These are phyloP conservation scores for Syncerus caffer DNA, from an alignment of 2,797 vertebrate genomes.

Conservation along the genomic window DNA sequence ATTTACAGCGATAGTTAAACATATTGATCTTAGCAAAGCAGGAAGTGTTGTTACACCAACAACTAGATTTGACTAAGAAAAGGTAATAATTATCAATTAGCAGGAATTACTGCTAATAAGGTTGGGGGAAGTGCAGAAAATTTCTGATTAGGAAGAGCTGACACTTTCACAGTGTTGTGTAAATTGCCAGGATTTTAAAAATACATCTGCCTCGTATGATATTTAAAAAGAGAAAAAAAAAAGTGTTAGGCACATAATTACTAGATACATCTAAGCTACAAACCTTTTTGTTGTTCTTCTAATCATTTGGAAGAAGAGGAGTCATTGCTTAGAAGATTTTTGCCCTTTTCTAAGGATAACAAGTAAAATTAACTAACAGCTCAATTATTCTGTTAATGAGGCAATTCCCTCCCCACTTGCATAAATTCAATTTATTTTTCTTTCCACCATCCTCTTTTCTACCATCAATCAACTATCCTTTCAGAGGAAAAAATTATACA, in stretches of 20 bases:
- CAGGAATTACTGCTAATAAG: constrained; percentile 78
- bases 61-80: constrained; percentile 73
- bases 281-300: constrained; percentile 81
- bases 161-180: constrained; percentile 72
- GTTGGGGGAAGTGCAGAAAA: constrained; percentile 46
- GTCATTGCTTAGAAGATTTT: constrained; percentile 75
- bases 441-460: constrained; percentile 72
- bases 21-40: constrained; percentile 69
- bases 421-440: constrained; percentile 75
- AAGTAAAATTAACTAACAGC: constrained; percentile 83
- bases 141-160: constrained; percentile 72
- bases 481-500: constrained; percentile 18
- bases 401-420: constrained; percentile 65
- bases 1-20: constrained; percentile 76
- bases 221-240: constrained; percentile 69
- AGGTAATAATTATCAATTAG: constrained; percentile 84
- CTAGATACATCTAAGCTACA: constrained; percentile 76
- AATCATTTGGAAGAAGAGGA: constrained; percentile 78
- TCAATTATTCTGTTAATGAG: constrained; percentile 84
- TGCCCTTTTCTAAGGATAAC: constrained; percentile 78
- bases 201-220: constrained; percentile 70
- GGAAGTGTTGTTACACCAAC: constrained; percentile 74
- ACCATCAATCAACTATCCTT: constrained; percentile 78
- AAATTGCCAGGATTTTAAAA: constrained; percentile 76
- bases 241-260: constrained; percentile 79